Percentiles rank a stretch among this genome's conserved stretches.
Conservation (phyloP, 35 echinoderm and acorn worm species). For the Heliocidaris erythrogramma region DNA sequence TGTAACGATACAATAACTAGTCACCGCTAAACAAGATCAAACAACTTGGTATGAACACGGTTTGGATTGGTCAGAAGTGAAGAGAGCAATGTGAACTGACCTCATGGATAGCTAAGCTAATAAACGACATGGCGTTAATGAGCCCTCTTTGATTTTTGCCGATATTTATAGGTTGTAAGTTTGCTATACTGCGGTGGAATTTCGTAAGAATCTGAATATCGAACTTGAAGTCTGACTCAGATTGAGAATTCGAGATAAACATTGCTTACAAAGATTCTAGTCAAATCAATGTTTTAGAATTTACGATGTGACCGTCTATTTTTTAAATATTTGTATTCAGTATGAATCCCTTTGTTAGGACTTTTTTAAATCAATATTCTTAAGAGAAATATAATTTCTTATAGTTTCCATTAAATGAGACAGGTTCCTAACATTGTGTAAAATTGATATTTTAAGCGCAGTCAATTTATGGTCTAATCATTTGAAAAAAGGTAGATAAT, state of each 20-base stretch:
- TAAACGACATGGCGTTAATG: conserved; percentile 36
- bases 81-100: background rate
- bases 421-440: too few species aligned
- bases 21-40: too few species aligned
- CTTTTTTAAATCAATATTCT: too few species aligned
- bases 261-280: background rate
- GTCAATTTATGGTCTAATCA: too few species aligned
- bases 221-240: background rate
- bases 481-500: too few species aligned
- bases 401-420: too few species aligned
- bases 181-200: background rate
- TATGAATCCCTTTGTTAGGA: too few species aligned
- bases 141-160: background rate
- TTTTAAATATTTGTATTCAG: too few species aligned
- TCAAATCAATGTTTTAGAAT: background rate
- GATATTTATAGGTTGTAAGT: background rate
- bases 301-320: background rate
- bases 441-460: too few species aligned
- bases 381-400: too few species aligned
- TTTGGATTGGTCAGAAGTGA: background rate
- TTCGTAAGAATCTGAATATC: background rate
- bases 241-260: background rate
- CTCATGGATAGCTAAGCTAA: conserved; percentile 28
- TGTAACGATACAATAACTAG: too few species aligned
- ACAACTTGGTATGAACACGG: background rate